These are phyloP conservation scores for Somateria mollissima DNA, from an alignment of 2,797 vertebrate genomes.

Conservation along the genomic window DNA sequence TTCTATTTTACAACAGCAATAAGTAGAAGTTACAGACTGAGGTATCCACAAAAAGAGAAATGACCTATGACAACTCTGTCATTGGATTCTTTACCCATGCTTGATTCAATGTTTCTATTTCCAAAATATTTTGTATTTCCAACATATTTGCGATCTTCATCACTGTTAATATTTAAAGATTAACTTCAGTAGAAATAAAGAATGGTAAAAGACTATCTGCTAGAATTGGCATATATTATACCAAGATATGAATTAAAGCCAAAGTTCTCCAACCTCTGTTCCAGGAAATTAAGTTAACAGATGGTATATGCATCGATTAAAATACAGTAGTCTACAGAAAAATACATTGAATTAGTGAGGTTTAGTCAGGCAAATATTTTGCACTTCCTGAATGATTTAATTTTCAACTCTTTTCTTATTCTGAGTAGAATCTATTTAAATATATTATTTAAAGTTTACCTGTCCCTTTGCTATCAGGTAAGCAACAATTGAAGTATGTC, in stretches of 20 bases:
- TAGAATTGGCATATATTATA: not conserved
- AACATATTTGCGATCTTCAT: not conserved
- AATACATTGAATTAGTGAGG: not conserved
- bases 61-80: not conserved
- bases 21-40: not conserved
- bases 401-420: not conserved
- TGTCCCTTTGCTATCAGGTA: constrained; percentile 99
- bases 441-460: constrained; percentile 78
- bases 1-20: not conserved
- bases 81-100: not conserved
- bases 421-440: not conserved
- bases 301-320: not conserved
- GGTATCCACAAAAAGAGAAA: not conserved
- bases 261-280: not conserved
- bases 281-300: not conserved
- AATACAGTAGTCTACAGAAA: not conserved
- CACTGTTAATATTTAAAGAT: not conserved
- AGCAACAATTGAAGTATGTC: constrained; percentile 98
- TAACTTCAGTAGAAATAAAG: not conserved
- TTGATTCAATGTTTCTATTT: not conserved
- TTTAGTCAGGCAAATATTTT: not conserved
- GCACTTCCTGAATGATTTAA: not conserved
- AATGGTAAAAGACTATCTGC: not conserved
- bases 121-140: not conserved
- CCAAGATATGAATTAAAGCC: not conserved